Evolutionary conservation across 2,888 invertebrate genomes (phyloP).

Genomic region (Trissolcus brochymenae): DNA sequence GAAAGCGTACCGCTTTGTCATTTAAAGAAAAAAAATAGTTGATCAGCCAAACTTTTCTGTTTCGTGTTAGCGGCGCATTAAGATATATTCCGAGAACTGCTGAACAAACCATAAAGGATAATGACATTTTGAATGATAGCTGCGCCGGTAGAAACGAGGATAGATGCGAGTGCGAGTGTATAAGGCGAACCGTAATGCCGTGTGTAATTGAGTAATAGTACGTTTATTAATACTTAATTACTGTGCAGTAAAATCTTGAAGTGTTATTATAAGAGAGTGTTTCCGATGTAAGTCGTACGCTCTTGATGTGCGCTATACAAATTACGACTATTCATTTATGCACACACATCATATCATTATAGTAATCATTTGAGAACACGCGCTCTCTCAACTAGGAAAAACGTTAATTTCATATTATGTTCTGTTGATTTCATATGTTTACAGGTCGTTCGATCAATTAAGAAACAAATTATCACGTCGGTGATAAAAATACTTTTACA

Average conservation of each 20-base stretch:
- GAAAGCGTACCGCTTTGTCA: slow-evolving; percentile 44
- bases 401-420: slow-evolving; percentile 2
- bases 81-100: slow-evolving; percentile 20
- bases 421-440: slow-evolving; percentile 18
- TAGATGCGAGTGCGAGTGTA: slow-evolving; percentile 2
- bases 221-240: slow-evolving; percentile 42
- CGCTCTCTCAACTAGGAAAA: too few species aligned
- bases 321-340: slow-evolving; percentile 35
- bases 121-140: slow-evolving; percentile 6
- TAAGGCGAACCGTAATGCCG: slow-evolving; percentile 9
- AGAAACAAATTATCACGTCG: not conserved
- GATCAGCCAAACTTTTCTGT: slow-evolving; percentile 30
- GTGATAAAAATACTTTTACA: not conserved
- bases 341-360: slow-evolving; percentile 36
- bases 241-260: slow-evolving; percentile 9
- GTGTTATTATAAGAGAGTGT: slow-evolving; percentile 29
- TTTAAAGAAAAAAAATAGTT: slow-evolving; percentile 27
- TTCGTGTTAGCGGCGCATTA: slow-evolving; percentile 21
- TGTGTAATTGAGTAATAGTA: slow-evolving; percentile 27
- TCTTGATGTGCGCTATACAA: slow-evolving; percentile 23
- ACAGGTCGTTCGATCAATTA: slow-evolving; percentile 11
- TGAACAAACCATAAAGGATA: slow-evolving; percentile 9
- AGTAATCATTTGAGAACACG: slow-evolving; percentile 32
- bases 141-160: not conserved
- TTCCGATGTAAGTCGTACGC: slow-evolving; percentile 6